These are phyloP conservation scores for Aporophyla nigra DNA, from an alignment of 2,888 invertebrate genomes.

Conservation along the genomic window DNA sequence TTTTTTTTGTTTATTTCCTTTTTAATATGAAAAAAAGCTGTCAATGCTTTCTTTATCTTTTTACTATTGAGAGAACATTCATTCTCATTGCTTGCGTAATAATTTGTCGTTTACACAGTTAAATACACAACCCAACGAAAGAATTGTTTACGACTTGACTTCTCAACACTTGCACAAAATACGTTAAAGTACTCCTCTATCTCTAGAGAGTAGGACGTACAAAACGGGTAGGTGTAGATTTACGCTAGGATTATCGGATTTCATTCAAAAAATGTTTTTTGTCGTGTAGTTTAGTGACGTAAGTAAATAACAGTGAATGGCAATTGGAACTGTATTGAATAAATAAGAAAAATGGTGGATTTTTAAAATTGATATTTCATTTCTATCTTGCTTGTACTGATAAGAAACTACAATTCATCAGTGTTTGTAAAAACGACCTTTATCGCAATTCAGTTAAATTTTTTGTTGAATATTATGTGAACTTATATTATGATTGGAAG, in stretches of 20 bases:
- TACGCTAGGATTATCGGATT: conserved; percentile 45
- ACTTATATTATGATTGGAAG: not conserved
- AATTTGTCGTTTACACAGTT: too few relatives aligned
- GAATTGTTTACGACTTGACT: not conserved
- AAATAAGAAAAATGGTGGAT: conserved; percentile 5
- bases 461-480: too few relatives aligned
- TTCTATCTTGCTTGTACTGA: not conserved
- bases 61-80: not conserved
- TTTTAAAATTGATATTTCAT: not conserved
- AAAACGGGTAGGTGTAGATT: conserved; percentile 34
- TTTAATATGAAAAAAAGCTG: too few relatives aligned
- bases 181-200: not conserved
- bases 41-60: too few relatives aligned
- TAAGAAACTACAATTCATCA: not conserved
- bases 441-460: not conserved
- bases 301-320: conserved; percentile 1
- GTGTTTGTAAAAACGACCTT: not conserved
- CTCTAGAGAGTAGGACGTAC: not conserved
- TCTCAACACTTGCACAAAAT: not conserved
- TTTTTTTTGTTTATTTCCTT: too few relatives aligned
- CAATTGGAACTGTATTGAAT: conserved; percentile 12
- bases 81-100: not conserved
- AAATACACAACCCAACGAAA: not conserved
- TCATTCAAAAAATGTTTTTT: conserved; percentile 29
- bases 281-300: conserved; percentile 7